A percentile compares a stretch with the other conserved stretches of the same genome.
These are phyloP conservation scores for Agrotis clavis DNA, from an alignment of 2,888 invertebrate genomes.

Conservation along the genomic window DNA sequence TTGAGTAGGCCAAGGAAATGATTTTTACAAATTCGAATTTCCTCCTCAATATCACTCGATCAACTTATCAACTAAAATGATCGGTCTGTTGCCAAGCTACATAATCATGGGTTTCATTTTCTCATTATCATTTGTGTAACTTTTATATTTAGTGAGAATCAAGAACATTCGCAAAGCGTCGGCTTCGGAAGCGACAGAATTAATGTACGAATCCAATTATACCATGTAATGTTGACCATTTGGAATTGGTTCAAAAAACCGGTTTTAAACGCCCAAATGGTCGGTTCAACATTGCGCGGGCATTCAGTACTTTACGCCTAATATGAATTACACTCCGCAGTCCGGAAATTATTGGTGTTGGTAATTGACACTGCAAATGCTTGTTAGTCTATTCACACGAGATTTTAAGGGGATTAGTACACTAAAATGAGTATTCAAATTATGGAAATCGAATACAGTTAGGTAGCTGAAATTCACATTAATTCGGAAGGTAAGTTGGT, in stretches of 20 bases:
- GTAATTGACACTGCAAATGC: neutral
- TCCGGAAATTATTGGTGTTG: neutral
- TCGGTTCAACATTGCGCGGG: too few relatives aligned
- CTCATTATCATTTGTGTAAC: neutral
- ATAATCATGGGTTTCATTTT: neutral
- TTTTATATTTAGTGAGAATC: neutral
- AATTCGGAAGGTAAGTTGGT: conserved; percentile 3
- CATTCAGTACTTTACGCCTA: neutral
- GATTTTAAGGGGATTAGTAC: too few relatives aligned
- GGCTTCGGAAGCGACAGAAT: neutral
- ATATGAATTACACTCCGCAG: conserved; percentile 2
- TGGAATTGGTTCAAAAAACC: too few relatives aligned
- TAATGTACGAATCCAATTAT: neutral
- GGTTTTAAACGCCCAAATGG: too few relatives aligned
- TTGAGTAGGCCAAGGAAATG: neutral
- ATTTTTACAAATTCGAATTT: neutral
- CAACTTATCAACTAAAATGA: neutral
- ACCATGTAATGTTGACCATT: too few relatives aligned
- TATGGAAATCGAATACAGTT: neutral
- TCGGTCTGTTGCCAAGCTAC: neutral
- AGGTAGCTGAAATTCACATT: neutral
- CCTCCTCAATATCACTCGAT: neutral
- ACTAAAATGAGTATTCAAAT: neutral
- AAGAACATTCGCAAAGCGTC: conserved; percentile 1
- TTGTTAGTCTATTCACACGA: neutral